Evolutionary conservation across 2,113 vertebrate genomes (phyloP).

Genomic region (Sigmodon hispidus): DNA sequence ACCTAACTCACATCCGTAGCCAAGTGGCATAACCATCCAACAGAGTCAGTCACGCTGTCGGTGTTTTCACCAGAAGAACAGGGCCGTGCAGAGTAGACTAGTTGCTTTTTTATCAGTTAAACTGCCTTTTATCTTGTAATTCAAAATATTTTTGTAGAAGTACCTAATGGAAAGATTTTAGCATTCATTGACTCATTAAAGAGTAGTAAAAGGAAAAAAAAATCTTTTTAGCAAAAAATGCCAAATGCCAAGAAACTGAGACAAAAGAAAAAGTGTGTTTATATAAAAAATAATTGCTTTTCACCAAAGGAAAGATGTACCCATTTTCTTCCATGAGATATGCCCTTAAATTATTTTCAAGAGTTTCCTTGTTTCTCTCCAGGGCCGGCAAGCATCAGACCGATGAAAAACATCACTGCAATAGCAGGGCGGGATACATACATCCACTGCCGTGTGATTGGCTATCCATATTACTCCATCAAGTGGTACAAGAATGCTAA

Average conservation of each 20-base stretch:
- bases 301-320: constrained; percentile 46
- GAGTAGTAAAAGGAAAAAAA: background rate
- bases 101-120: constrained; percentile 61
- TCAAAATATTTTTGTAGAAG: constrained; percentile 57
- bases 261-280: background rate
- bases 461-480: constrained; percentile 99
- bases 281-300: background rate
- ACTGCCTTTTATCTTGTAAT: constrained; percentile 67
- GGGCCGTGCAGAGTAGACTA: background rate
- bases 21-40: constrained; percentile 57
- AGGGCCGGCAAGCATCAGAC: constrained; percentile 97
- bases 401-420: constrained; percentile 99
- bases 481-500: constrained; percentile 99
- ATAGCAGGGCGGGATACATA: constrained; percentile 97
- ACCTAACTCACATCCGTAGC: constrained; percentile 65
- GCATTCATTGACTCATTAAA: background rate
- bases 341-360: constrained; percentile 85
- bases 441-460: constrained; percentile 98
- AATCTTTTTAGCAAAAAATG: background rate
- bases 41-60: background rate
- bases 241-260: constrained; percentile 14
- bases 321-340: background rate
- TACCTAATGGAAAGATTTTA: constrained; percentile 25
- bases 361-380: constrained; percentile 84
- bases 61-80: constrained; percentile 27